phyloP scores from a whole-genome alignment of 2,113 vertebrate genomes.

The Nansenia antarctica region DNA sequence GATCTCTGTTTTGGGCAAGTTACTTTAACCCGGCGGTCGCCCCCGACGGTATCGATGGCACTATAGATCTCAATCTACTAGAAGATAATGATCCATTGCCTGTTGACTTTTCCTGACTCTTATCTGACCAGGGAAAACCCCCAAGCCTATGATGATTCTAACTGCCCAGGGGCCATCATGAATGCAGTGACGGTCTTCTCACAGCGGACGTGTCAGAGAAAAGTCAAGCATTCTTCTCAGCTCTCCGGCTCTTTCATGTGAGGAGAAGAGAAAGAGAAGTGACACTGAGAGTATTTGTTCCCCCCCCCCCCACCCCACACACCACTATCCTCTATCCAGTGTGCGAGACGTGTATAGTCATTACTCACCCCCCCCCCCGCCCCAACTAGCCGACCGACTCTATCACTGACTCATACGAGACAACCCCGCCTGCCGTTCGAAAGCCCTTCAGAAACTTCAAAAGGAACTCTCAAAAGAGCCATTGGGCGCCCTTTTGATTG shows the following conservation, averaged over 20 bases:
- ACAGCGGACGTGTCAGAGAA: background rate
- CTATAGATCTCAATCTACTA: too few species aligned
- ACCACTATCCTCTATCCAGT: slow-evolving; percentile 33
- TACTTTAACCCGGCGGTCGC: too few species aligned
- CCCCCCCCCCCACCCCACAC: background rate
- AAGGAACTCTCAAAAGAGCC: background rate
- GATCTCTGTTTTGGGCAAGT: too few species aligned
- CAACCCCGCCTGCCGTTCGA: slow-evolving; percentile 32
- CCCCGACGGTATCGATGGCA: too few species aligned
- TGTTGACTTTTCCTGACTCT: too few species aligned
- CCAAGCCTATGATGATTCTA: too few species aligned
- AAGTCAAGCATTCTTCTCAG: too few species aligned
- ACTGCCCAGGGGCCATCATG: too few species aligned
- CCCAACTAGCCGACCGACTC: slow-evolving; percentile 43
- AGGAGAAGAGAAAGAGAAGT: background rate
- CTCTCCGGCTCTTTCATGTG: background rate
- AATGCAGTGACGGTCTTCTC: too few species aligned
- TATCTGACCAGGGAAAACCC: too few species aligned
- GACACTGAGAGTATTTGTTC: background rate
- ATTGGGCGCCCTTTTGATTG: too few species aligned
- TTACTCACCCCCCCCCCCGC: slow-evolving; percentile 19
- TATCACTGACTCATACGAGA: slow-evolving; percentile 50
- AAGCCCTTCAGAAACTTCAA: background rate
- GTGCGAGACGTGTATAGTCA: slow-evolving; percentile 49
- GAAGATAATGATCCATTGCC: too few species aligned